phyloP scores from a whole-genome alignment of 2,888 invertebrate species.

The Ferrisia virgata region DNA sequence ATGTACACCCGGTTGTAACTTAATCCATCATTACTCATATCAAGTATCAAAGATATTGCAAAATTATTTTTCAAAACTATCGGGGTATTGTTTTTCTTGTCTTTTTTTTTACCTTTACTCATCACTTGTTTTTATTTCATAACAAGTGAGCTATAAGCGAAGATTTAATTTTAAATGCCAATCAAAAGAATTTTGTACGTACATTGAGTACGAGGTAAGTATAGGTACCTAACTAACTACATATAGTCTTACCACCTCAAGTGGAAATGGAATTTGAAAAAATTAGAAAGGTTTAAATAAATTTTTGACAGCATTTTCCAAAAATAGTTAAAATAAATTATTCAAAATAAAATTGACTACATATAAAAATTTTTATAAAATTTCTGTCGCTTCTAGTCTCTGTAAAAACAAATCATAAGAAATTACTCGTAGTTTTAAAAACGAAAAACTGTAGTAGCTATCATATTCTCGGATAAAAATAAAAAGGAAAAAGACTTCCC shows the following conservation, averaged over 20 bases:
- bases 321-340: too few species aligned
- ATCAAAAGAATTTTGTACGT: neutral
- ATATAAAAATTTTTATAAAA: too few species aligned
- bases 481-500: neutral
- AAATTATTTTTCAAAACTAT: neutral
- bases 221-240: too few species aligned
- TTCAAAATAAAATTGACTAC: too few species aligned
- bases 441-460: neutral
- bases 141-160: neutral
- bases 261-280: too few species aligned
- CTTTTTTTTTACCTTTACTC: neutral
- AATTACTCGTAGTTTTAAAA: neutral
- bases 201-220: too few species aligned
- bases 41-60: constrained; percentile 3
- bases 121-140: neutral
- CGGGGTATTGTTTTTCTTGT: constrained; percentile 1
- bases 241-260: too few species aligned
- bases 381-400: too few species aligned
- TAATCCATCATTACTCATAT: neutral
- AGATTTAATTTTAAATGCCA: neutral
- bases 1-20: neutral
- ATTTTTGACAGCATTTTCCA: too few species aligned
- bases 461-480: neutral
- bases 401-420: neutral
- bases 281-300: too few species aligned